Base-by-base conservation (phyloP, 2,797 vertebrate species). In the Denticeps clupeoides region DNA sequence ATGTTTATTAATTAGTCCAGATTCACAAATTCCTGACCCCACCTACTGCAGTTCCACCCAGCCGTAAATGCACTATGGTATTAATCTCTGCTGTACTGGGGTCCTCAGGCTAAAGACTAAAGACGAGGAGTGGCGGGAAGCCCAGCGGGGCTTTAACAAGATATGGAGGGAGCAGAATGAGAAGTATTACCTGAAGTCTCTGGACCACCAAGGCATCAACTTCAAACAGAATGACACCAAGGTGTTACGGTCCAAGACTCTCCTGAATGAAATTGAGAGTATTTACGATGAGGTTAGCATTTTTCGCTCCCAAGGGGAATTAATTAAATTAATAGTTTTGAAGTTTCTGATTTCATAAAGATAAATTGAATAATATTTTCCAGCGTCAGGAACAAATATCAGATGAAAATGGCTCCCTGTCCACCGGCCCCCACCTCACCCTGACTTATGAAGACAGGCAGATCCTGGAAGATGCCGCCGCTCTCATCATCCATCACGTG, bases 171-270 rank as follows among this genome's bases (percentile, higher is more conserved):
- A 99, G 53, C 93, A 97, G 68, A 99, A 99, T 58, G 95, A 99
- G 62, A 98, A 99, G 61, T 98, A 98, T 81, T 98, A 98, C 71
- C 80, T 99, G 70, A 99, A 98, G 73, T 99, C 95, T 18, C 87
- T 99, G 29, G 95, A 99, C 71, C 95, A 98, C 62, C 95, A 99
- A 65, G 94, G 95, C 68, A 96, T 98, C 72, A 98, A 97, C 79
- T 99, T 97, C 78, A 99, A 99, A 73, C 95, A 99, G 82, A 99
- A 95, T 0, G 95, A 99, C 74, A 90, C 89, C 65, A 99, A 99
- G 82, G 86, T 93, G 59, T 74, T 99, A 63, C 87, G 95, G 55
- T 99, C 94, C 33, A 99, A 99, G 78, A 93, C 91, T 25, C 72
- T 99, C 58, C 88, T 99, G 59, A 98, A 91, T 33, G 95, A 99